phyloP scores from a whole-genome alignment of 2,888 invertebrate genomes.

The Aphidoletes aphidimyza region DNA sequence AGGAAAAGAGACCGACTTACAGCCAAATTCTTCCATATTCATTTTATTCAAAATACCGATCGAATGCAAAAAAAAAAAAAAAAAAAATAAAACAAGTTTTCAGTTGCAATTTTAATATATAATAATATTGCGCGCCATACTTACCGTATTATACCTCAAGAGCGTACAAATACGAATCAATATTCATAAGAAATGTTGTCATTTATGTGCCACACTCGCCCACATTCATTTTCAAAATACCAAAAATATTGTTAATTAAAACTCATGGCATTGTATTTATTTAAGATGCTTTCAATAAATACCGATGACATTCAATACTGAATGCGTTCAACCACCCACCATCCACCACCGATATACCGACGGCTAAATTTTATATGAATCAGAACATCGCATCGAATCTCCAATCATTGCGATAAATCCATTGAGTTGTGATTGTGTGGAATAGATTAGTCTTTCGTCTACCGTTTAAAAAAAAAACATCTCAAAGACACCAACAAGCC shows the following conservation, averaged over 20 bases:
- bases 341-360: neutral
- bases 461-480: no score
- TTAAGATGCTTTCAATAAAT: neutral
- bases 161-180: neutral
- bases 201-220: slow-evolving; percentile 4
- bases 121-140: no score
- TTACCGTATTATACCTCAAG: neutral
- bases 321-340: neutral
- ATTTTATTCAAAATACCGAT: neutral
- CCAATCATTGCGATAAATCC: no score
- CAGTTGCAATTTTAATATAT: neutral
- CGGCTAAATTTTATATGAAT: no score
- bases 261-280: neutral
- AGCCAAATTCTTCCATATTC: neutral
- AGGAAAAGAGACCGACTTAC: neutral
- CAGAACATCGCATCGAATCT: no score
- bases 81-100: neutral
- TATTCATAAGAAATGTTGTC: neutral
- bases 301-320: neutral
- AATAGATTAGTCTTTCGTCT: no score
- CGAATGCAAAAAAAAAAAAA: no score
- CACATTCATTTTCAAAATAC: slow-evolving; percentile 2
- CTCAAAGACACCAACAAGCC: no score
- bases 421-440: no score
- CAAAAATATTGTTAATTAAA: neutral